A percentile compares a stretch with the other conserved stretches of the same genome.
Conservation (phyloP, 2,113 vertebrate genomes). For the Tenrec ecaudatus region DNA sequence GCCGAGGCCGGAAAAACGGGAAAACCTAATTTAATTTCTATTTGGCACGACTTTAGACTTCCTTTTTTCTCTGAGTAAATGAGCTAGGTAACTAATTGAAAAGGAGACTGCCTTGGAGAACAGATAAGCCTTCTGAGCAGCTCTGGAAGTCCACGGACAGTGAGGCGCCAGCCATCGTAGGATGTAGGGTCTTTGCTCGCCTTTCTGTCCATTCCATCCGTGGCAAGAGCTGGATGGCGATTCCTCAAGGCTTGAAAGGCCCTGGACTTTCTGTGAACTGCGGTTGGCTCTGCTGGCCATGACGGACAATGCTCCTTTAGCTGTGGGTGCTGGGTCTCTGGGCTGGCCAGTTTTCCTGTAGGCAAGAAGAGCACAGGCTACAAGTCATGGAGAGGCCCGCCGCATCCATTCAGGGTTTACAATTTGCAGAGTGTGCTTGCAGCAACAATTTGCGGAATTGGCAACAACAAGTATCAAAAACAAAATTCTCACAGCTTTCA, state of each 20-base stretch:
- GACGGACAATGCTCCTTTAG: neutral
- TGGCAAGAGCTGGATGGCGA: neutral
- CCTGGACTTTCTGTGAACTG: neutral
- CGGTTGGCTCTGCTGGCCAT: neutral
- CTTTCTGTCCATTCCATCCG: slow-evolving; percentile 19
- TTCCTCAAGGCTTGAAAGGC: neutral
- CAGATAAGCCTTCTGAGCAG: slow-evolving; percentile 46
- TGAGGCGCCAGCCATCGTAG: neutral
- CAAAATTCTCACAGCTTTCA: neutral
- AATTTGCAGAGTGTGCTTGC: slow-evolving; percentile 31
- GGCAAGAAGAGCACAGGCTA: slow-evolving; percentile 4
- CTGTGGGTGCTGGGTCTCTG: neutral
- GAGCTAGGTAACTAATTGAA: slow-evolving; percentile 42
- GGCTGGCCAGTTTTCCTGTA: neutral
- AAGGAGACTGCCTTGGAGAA: slow-evolving; percentile 56
- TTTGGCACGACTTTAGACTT: slow-evolving; percentile 63
- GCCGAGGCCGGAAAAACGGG: slow-evolving; percentile 54
- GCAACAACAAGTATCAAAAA: neutral
- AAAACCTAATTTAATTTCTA: slow-evolving; percentile 49
- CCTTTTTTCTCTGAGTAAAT: slow-evolving; percentile 58
- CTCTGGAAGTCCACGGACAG: neutral
- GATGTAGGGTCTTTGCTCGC: neutral
- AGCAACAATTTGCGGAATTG: neutral
- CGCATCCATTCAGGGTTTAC: slow-evolving; percentile 29
- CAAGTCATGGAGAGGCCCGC: slow-evolving; percentile 28